Evolutionary conservation across 2,888 invertebrate genomes (phyloP).

Genomic region (Magallana nippona): DNA sequence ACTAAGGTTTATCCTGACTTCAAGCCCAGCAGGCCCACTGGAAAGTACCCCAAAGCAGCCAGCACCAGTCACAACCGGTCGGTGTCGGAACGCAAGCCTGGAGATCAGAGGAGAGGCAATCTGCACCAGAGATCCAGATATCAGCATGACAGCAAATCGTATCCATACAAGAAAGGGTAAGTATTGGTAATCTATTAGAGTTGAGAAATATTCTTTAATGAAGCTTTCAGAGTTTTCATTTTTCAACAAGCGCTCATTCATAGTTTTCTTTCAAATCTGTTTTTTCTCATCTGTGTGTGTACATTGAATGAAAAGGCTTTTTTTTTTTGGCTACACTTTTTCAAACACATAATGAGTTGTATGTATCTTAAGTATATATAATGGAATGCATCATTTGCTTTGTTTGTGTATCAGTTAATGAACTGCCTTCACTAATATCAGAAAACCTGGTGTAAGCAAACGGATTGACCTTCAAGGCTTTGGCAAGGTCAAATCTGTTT

Average conservation of each 20-base stretch:
- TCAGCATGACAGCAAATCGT: slow-evolving; percentile 21
- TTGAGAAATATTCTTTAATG: too few species aligned
- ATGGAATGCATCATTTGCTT: too few species aligned
- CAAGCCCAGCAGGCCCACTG: not conserved
- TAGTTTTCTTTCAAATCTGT: too few species aligned
- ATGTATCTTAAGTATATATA: too few species aligned
- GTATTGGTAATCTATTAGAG: not conserved
- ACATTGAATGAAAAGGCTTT: not conserved
- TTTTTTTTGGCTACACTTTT: not conserved
- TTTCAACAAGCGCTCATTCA: too few species aligned
- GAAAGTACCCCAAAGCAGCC: not conserved
- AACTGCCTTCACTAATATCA: slow-evolving; percentile 16
- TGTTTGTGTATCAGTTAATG: not conserved
- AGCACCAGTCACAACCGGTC: not conserved
- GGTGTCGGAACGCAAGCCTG: not conserved
- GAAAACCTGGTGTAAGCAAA: slow-evolving; percentile 19
- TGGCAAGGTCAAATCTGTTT: slow-evolving; percentile 2
- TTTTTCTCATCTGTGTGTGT: not conserved
- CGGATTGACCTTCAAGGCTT: not conserved
- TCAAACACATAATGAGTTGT: too few species aligned
- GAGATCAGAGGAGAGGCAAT: slow-evolving; percentile 7
- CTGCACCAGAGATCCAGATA: not conserved
- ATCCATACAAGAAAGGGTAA: slow-evolving; percentile 12
- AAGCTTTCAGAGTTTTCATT: too few species aligned
- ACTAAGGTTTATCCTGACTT: slow-evolving; percentile 10